Evolutionary conservation across 1,140 invertebrate genomes (phyloP).

Genomic region (Ceratina calcarata): DNA sequence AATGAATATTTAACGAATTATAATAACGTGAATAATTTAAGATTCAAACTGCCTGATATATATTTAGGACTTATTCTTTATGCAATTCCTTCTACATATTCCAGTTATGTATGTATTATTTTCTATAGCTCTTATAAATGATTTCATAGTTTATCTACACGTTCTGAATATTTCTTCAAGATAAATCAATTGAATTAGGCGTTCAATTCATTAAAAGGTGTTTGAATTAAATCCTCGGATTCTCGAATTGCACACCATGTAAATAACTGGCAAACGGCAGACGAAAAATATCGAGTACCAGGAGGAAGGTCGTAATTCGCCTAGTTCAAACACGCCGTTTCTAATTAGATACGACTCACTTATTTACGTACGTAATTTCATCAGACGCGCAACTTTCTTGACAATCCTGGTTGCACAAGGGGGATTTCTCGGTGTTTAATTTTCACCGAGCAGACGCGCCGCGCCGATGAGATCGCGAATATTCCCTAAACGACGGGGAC

Average conservation of each 20-base stretch:
- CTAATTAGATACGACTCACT: slow-evolving; percentile 30
- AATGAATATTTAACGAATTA: slow-evolving; percentile 35
- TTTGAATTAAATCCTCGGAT: too few species aligned
- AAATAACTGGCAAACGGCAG: not conserved
- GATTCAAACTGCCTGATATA: too few species aligned
- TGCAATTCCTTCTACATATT: too few species aligned
- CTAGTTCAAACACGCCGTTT: not conserved
- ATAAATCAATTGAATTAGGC: too few species aligned
- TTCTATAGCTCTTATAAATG: too few species aligned
- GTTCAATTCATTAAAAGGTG: too few species aligned
- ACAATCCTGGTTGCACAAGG: not conserved
- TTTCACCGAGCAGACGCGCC: slow-evolving; percentile 2
- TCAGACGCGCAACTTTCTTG: slow-evolving; percentile 29
- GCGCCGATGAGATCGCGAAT: slow-evolving; percentile 21
- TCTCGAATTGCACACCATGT: too few species aligned
- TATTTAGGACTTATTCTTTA: too few species aligned
- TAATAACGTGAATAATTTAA: too few species aligned
- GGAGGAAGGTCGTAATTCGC: not conserved
- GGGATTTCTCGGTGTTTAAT: slow-evolving; percentile 27
- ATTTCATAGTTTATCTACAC: too few species aligned
- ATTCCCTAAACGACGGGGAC: slow-evolving; percentile 5
- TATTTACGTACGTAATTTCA: slow-evolving; percentile 38
- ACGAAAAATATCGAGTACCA: not conserved
- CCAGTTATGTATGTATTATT: too few species aligned
- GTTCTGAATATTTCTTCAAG: too few species aligned